Evolutionary conservation across 2,888 invertebrate genomes (phyloP), one percentile per base, ranked within the genome.

Genomic region (Auanema freiburgensis): DNA sequence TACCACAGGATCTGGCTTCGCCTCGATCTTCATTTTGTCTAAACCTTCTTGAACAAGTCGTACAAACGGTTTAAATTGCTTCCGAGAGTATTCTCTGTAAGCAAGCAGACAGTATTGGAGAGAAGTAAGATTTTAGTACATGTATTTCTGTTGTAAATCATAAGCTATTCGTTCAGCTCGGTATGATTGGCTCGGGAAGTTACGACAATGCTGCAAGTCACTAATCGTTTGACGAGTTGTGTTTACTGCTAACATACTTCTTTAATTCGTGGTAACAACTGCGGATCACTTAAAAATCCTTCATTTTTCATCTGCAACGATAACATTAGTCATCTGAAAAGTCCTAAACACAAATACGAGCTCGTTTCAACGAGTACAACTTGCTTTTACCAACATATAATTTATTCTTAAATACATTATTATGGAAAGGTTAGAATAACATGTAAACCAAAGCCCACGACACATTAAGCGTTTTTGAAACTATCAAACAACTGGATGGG

Each of bases 81-180:
- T 72, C 18, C 74, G 63, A 21, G 62, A 63, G 50, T 76, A 76
- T 51, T 76, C 76, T 53, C 75, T 74, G 59, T 16, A 74, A 68
- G 33, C 33, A 33, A 33, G 33, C 33, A 33, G 4, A 33, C 33
- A 5, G 33, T 55, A 55, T 40, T 33, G n/a, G 2, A 8, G 16
- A n/a, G 16, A n/a, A 14, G 6, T 41, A 41, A 5, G 41, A 10
- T 41, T 23, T 55, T 33, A 23, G 16, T 55, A 76, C 74, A 73
- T 71, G 60, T 60, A 69, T 52, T 74, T 71, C 52, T 76, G 67
- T 59, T 71, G 71, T 40, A 77, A 65, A 63, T 72, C 72, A 54
- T 62, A 72, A 1, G 70, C 74, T 23, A 77, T 72, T 43, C 63
- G 63, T 16, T 74, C 75, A n/a, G 53, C 55, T 61, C n/a, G 23